Evolutionary conservation across 2,888 invertebrate species (phyloP).

Genomic region (Cactoblastis cactorum): DNA sequence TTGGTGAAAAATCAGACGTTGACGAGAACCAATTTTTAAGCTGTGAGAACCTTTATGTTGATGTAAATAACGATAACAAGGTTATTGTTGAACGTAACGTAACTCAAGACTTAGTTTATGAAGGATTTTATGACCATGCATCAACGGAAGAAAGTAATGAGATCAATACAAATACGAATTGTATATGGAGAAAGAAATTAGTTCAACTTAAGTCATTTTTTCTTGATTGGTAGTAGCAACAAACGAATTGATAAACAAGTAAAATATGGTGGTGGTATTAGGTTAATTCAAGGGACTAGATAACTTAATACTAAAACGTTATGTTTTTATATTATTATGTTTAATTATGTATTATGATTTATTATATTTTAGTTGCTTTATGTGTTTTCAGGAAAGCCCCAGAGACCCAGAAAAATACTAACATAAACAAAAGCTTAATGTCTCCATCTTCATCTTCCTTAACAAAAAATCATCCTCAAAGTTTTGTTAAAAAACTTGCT

Average conservation of each 20-base stretch:
- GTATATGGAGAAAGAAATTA: constrained; percentile 42
- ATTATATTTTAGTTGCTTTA: constrained; percentile 64
- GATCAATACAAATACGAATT: constrained; percentile 15
- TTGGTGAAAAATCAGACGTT: background rate
- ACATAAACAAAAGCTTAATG: constrained; percentile 63
- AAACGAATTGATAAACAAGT: background rate
- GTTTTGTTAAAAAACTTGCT: constrained; percentile 76
- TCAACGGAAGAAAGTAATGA: background rate
- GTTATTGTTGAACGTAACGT: background rate
- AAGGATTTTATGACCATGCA: constrained; percentile 1
- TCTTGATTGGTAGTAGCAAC: constrained; percentile 34
- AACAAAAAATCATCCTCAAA: constrained; percentile 67
- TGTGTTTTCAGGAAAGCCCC: constrained; percentile 75
- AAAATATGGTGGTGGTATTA: constrained; percentile 20
- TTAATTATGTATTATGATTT: constrained; percentile 34
- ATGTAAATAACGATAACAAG: constrained; percentile 20
- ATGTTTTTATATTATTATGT: constrained; percentile 18
- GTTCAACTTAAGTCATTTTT: constrained; percentile 44
- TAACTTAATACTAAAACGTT: background rate
- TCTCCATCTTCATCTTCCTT: constrained; percentile 66
- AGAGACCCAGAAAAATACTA: constrained; percentile 72
- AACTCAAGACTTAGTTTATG: background rate
- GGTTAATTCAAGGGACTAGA: constrained; percentile 1
- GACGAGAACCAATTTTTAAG: constrained; percentile 37
- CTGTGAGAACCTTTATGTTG: constrained; percentile 36